Base-by-base conservation (phyloP, 1,140 invertebrate genomes). In the Heliconius nattereri region DNA sequence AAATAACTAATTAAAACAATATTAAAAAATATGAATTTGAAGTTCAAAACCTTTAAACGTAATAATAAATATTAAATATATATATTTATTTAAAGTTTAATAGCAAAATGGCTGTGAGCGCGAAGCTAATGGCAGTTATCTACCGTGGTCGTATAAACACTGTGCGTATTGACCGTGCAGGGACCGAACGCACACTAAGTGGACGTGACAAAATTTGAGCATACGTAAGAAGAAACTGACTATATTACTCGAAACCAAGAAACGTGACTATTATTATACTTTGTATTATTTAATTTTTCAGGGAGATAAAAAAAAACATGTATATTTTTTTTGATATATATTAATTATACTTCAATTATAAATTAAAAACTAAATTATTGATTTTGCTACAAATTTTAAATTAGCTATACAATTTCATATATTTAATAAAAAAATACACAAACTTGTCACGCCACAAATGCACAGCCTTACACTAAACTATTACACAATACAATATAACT, bases 81-180 rank as follows among this genome's bases (percentile, higher is more conserved):
- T 19, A 1, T 57, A 57, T 57, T 57, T 52, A 20, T 52, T 52
- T 52, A 7, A 52, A 52, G 49, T 52, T 52, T 52, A 66, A 13
- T 66, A 66, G 60, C 60, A 66, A 66, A 29, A 66, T 29, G 60
- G 60, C 26, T 66, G 76, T 60, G 76, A 78, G 70, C 70, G 49
- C 76, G 76, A 72, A 78, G 66, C 76, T 78, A 78, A 72, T 72
- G 76, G 76, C 76, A 78, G 76, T 78, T 45, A 54, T n/a, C 76
- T 40, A 57, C 23, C 60, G 37, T 52, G 37, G 8, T 37, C 16
- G 20, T 37, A 66, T 35, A 40, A 74, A 52, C 73, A 52, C 73
- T 79, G 78, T 70, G 75, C 29, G 45, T 23, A 66, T 66, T 29
- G 1, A 29, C 26, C n/a, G 60, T n/a, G 60, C 23, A 26, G 60